Conservation (phyloP, 1,140 invertebrate species). For the Octopus sinensis region DNA sequence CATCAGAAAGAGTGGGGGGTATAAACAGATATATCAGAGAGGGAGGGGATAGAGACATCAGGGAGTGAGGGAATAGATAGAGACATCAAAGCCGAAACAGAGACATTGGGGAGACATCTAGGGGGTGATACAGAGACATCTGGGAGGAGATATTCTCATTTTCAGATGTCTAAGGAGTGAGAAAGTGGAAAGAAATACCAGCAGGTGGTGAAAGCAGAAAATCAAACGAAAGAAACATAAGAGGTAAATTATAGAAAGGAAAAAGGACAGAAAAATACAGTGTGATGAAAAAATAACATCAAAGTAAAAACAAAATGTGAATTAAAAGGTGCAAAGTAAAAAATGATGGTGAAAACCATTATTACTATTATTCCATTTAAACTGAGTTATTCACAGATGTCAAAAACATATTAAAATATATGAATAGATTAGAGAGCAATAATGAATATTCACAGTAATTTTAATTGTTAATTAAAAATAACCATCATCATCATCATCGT, state of each 20-base stretch:
- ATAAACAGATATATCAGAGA: slow-evolving; percentile 8
- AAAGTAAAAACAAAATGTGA: neutral
- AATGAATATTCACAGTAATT: no score
- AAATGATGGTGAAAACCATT: neutral
- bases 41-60: neutral
- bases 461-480: no score
- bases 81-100: neutral
- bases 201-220: neutral
- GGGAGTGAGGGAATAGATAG: neutral
- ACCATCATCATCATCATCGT: no score
- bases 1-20: neutral
- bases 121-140: neutral
- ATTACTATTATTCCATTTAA: no score
- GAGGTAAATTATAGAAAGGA: neutral
- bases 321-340: neutral
- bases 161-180: neutral
- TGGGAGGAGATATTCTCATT: neutral
- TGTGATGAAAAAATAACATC: neutral
- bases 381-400: no score
- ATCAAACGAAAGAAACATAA: neutral
- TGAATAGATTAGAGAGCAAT: no score
- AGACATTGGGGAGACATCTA: neutral
- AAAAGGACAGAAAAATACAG: neutral
- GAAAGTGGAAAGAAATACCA: neutral
- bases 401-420: no score